Conservation (phyloP, 2,797 vertebrate genomes). For the Smutsia gigantea region DNA sequence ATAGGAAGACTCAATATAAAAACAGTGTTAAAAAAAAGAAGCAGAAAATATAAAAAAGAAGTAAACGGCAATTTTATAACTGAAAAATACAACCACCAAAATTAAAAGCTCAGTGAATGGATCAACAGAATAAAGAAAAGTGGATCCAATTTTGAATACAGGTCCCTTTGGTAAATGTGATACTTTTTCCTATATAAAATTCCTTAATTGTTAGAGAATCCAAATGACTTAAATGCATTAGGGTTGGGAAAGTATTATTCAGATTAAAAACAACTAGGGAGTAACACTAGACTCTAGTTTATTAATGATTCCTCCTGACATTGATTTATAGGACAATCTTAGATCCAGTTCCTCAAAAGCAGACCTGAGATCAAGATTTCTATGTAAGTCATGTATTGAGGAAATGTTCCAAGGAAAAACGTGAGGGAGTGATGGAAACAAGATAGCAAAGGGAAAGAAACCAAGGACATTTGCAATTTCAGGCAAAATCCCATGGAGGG, state of each 20-base stretch:
- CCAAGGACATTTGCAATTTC: background rate
- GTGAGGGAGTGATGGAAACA: background rate
- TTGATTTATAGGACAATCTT: background rate
- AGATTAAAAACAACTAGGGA: background rate
- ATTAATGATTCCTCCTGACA: background rate
- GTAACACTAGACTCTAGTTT: background rate
- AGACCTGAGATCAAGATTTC: background rate
- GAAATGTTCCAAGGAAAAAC: background rate
- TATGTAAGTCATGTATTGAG: background rate
- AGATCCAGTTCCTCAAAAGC: background rate
- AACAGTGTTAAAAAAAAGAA: background rate
- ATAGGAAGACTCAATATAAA: background rate
- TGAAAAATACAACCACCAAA: background rate
- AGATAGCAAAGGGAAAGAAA: background rate
- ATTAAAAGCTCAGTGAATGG: background rate
- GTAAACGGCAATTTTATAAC: background rate
- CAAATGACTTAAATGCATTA: background rate
- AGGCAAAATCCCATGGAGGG: background rate
- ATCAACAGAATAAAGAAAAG: background rate
- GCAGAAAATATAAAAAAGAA: background rate
- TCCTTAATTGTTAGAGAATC: background rate
- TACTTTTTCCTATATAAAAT: background rate
- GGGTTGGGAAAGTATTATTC: background rate
- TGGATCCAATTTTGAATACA: background rate
- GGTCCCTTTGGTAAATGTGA: background rate